phyloP scores from a whole-genome alignment of 2,797 vertebrate species.

The Chelmon rostratus region DNA sequence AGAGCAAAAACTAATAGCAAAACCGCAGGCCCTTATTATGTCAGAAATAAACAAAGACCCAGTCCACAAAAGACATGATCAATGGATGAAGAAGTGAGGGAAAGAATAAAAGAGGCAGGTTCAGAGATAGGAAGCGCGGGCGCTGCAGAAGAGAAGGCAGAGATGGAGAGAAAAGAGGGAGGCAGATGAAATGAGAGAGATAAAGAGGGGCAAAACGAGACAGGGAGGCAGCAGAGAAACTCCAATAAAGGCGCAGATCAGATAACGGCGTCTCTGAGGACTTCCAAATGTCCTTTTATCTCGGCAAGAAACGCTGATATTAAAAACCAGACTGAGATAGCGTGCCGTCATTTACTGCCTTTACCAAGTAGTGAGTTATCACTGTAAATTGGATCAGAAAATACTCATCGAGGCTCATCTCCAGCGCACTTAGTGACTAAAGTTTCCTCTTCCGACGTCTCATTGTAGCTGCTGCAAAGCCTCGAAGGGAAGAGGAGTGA shows the following conservation, averaged over 20 bases:
- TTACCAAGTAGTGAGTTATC: constrained; percentile 68
- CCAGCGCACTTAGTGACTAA: constrained; percentile 52
- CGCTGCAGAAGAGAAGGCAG: constrained; percentile 41
- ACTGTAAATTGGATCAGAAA: constrained; percentile 74
- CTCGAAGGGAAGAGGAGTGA: constrained; percentile 47
- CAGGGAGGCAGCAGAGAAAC: constrained; percentile 69
- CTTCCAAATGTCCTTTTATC: constrained; percentile 80
- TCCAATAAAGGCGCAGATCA: constrained; percentile 81
- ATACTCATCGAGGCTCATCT: constrained; percentile 52
- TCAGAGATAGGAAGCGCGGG: constrained; percentile 50
- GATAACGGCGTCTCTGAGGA: constrained; percentile 78
- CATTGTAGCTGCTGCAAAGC: constrained; percentile 53
- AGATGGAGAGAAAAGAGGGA: constrained; percentile 56
- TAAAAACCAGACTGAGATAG: constrained; percentile 74
- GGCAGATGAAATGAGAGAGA: constrained; percentile 70
- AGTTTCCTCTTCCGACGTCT: constrained; percentile 60
- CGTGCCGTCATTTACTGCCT: constrained; percentile 54
- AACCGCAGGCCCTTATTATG: neutral
- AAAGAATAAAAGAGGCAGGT: constrained; percentile 58
- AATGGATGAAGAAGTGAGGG: constrained; percentile 52
- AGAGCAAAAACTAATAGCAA: neutral
- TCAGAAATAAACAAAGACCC: constrained; percentile 43
- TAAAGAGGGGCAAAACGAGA: constrained; percentile 68
- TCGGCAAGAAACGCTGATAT: constrained; percentile 73
- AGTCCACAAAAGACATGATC: constrained; percentile 54